phyloP scores from a whole-genome alignment of 2,113 vertebrate species.

The Tachysurus vachellii region DNA sequence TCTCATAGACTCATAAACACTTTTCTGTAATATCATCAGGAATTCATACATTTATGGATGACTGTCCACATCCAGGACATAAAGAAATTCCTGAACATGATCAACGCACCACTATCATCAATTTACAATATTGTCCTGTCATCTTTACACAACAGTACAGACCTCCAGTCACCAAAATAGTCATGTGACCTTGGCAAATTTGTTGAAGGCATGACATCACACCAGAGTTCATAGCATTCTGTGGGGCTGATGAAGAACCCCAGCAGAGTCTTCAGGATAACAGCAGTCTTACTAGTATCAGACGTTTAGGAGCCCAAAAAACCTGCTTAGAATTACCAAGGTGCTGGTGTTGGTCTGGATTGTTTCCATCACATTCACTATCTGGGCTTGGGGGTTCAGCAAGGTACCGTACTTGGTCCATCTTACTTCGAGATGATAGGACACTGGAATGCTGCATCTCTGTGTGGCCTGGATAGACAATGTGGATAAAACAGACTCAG shows the following conservation, averaged over 20 bases:
- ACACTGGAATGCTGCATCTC: conserved; percentile 82
- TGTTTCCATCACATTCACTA: conserved; percentile 77
- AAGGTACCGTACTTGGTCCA: conserved; percentile 92
- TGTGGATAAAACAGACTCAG: background rate
- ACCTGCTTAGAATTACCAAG: conserved; percentile 61
- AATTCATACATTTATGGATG: background rate
- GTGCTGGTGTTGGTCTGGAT: conserved; percentile 69
- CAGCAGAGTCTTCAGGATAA: background rate
- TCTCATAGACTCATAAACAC: background rate
- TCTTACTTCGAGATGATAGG: conserved; percentile 80
- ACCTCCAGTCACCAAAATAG: background rate
- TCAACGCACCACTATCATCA: background rate
- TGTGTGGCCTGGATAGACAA: conserved; percentile 55
- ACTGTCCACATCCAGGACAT: background rate
- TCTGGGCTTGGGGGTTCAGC: conserved; percentile 86
- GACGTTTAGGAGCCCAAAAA: background rate
- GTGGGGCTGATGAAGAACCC: background rate
- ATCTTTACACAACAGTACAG: background rate
- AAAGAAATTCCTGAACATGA: background rate
- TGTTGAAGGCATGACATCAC: background rate
- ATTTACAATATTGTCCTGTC: background rate
- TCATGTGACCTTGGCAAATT: background rate
- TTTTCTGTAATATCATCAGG: background rate
- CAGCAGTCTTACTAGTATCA: background rate
- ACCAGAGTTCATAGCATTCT: background rate